These are phyloP conservation scores for Drosophila niveifrons DNA, from an alignment of 2,888 invertebrate species.

Conservation along the genomic window DNA sequence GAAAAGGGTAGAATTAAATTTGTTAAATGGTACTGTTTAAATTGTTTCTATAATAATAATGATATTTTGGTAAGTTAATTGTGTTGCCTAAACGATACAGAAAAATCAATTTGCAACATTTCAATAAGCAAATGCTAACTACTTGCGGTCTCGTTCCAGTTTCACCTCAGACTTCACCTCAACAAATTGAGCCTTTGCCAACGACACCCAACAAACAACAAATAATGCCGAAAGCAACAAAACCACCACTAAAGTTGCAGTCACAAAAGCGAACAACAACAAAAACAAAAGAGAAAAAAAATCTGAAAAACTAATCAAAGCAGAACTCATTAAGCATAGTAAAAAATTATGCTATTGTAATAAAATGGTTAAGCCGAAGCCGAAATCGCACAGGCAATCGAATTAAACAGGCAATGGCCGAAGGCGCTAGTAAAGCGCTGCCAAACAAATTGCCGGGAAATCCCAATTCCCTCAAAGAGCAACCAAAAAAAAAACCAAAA, in stretches of 20 bases:
- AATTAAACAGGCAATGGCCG: slow-evolving; percentile 76
- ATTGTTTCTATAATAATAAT: not conserved
- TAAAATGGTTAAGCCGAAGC: slow-evolving; percentile 75
- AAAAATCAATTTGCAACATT: slow-evolving; percentile 68
- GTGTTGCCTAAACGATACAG: slow-evolving; percentile 29
- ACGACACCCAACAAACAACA: slow-evolving; percentile 73
- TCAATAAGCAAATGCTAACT: slow-evolving; percentile 72
- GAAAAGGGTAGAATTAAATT: not conserved
- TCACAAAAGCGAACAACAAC: slow-evolving; percentile 5
- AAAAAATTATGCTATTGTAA: slow-evolving; percentile 79
- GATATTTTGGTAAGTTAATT: slow-evolving; percentile 22
- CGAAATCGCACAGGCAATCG: slow-evolving; percentile 77
- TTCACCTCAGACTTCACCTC: slow-evolving; percentile 20
- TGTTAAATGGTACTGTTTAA: not conserved
- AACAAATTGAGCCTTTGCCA: slow-evolving; percentile 60
- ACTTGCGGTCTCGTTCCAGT: slow-evolving; percentile 34
- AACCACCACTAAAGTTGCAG: slow-evolving; percentile 23
- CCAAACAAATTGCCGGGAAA: slow-evolving; percentile 78
- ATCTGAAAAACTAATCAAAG: slow-evolving; percentile 74
- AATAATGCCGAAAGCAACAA: slow-evolving; percentile 52
- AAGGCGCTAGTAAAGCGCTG: slow-evolving; percentile 59
- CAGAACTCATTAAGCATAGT: slow-evolving; percentile 79
- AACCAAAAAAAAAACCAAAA: slow-evolving; percentile 7
- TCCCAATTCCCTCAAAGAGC: slow-evolving; percentile 54
- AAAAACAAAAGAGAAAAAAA: slow-evolving; percentile 31